phyloP scores from a whole-genome alignment of 2,113 vertebrate genomes.

The Perca flavescens region DNA sequence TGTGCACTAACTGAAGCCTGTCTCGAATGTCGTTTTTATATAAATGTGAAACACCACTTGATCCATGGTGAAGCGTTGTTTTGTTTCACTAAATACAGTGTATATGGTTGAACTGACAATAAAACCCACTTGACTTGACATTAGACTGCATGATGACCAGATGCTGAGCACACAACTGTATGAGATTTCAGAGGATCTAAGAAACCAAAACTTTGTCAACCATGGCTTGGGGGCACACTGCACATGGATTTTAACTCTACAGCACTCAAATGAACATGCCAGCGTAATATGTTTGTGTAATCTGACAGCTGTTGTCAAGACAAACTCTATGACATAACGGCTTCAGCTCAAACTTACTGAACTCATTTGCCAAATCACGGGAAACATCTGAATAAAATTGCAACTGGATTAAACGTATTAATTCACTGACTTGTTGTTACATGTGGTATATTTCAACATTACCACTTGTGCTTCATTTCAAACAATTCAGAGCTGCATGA shows the following conservation, averaged over 20 bases:
- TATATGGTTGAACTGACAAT: no score
- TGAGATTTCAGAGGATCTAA: constrained; percentile 1
- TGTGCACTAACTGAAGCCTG: no score
- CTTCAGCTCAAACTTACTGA: constrained; percentile 27
- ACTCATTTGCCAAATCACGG: background rate
- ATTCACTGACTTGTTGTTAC: constrained; percentile 7
- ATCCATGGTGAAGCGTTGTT: no score
- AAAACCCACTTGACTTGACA: background rate
- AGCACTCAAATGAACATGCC: constrained; percentile 7
- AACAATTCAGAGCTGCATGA: background rate
- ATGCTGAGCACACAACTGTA: background rate
- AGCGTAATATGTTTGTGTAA: constrained; percentile 14
- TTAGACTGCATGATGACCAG: background rate
- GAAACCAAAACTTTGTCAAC: constrained; percentile 12
- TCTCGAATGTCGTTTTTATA: no score
- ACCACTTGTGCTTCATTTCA: background rate
- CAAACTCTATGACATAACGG: constrained; percentile 11
- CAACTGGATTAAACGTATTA: background rate
- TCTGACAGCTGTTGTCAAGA: constrained; percentile 36
- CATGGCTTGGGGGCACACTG: background rate
- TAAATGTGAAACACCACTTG: no score
- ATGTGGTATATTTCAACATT: constrained; percentile 3
- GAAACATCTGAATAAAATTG: background rate
- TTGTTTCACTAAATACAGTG: no score
- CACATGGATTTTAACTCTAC: background rate